Evolutionary conservation across 2,797 vertebrate species (phyloP).

Genomic region (Sebastes diploproa): DNA sequence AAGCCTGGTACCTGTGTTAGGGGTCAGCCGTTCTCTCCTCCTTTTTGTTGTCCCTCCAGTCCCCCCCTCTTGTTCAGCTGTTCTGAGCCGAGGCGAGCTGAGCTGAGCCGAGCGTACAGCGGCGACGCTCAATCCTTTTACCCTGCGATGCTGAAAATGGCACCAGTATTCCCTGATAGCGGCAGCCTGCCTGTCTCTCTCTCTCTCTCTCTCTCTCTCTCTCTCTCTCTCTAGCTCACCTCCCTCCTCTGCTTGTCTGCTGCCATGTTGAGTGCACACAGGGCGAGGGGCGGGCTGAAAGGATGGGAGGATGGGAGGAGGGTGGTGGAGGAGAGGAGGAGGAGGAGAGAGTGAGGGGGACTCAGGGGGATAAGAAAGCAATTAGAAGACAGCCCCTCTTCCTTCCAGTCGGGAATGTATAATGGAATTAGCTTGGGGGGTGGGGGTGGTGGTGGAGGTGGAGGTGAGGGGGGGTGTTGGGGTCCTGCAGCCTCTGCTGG

Average conservation of each 20-base stretch:
- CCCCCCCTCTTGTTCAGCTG: slow-evolving; percentile 54
- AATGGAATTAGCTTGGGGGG: slow-evolving; percentile 82
- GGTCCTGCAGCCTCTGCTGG: slow-evolving; percentile 60
- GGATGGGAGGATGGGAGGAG: not conserved
- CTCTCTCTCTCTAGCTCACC: slow-evolving; percentile 75
- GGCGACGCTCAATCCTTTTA: slow-evolving; percentile 77
- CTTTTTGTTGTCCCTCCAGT: slow-evolving; percentile 52
- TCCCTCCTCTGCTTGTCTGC: slow-evolving; percentile 79
- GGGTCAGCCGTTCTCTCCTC: slow-evolving; percentile 68
- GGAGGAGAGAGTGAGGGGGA: slow-evolving; percentile 57
- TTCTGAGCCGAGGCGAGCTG: slow-evolving; percentile 58
- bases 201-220: slow-evolving; percentile 19
- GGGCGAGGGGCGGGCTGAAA: slow-evolving; percentile 73
- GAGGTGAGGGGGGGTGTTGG: slow-evolving; percentile 2
- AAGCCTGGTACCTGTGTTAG: slow-evolving; percentile 68
- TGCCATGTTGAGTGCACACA: slow-evolving; percentile 81
- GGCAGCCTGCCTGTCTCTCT: slow-evolving; percentile 57
- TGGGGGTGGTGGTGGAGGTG: not conserved
- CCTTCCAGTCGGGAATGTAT: slow-evolving; percentile 85
- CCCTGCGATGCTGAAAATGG: slow-evolving; percentile 82
- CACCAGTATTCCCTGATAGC: slow-evolving; percentile 83
- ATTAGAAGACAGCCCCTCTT: slow-evolving; percentile 86
- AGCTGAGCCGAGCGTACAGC: slow-evolving; percentile 59
- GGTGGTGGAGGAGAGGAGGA: slow-evolving; percentile 27
- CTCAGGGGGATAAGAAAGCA: slow-evolving; percentile 86